Base-by-base conservation (phyloP, 2,113 vertebrate genomes). In the Rhizomys pruinosus region DNA sequence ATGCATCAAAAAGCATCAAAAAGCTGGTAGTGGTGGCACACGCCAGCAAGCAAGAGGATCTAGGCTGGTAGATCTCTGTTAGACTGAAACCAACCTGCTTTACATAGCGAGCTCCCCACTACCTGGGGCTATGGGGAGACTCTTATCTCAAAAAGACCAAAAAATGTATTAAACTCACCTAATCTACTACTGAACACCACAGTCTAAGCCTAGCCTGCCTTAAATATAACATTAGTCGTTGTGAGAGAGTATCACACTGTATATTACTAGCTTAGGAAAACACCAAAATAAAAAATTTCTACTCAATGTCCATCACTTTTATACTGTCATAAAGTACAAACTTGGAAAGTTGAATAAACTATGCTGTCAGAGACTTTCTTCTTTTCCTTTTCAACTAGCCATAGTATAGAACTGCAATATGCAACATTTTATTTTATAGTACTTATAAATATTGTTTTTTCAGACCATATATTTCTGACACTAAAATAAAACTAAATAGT, bases 361-460 rank as follows among this genome's bases (percentile, higher is more conserved):
- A 34, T 29, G 39, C n/a, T 74, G 19, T 52, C 32, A 64, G 32
- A 17, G 74, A 87, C 32, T 42, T 52, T 16, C 17, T 86, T 74
- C 47, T 5, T 89, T 79, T 86, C 57, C 17, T 71, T 89, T 47
- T 59, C 87, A 93, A 68, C 5, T 4, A 86, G 78, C 22, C 87
- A 90, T 5, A 64, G 39, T 37, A 90, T 3, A 88, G 90, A 89
- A 81, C 77, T 90, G 73, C 61, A 78, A 59, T 15, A 92, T 5
- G 71, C 22, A 32, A 77, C 9, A 84, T 72, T 86, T 55, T 93
- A 85, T 69, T 74, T 6, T 47, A 80, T 6, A 78, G 11, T 85
- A n/a, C 39, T 91, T 79, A 87, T 1, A 91, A 74, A 89, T 81
- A 23, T 81, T 94, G 80, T 82, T 23, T 55, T 88, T 96, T 37